Conservation (phyloP, 2,797 vertebrate genomes). For the Graptemys geographica region DNA sequence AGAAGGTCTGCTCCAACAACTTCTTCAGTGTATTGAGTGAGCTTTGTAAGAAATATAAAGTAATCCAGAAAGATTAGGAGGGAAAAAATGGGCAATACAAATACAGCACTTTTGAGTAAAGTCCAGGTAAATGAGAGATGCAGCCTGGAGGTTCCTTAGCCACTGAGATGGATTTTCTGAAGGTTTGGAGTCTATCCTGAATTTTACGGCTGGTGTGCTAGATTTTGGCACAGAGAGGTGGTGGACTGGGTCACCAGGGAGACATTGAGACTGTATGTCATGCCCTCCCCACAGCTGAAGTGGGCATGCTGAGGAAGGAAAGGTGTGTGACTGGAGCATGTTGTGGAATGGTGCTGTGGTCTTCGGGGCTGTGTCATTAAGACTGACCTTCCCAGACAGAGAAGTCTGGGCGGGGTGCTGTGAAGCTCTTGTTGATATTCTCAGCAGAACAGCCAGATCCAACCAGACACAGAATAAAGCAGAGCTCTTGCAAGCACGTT, state of each 20-base stretch:
- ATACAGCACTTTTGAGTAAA: neutral
- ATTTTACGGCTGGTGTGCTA: neutral
- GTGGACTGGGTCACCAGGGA: neutral
- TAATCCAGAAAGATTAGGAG: neutral
- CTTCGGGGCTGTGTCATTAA: neutral
- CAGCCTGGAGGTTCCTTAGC: neutral
- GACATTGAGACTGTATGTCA: accelerated
- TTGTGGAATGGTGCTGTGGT: neutral
- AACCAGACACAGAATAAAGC: neutral
- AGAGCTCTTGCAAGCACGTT: neutral
- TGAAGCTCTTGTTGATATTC: neutral
- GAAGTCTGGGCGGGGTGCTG: neutral
- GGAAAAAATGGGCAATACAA: neutral
- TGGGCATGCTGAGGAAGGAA: neutral
- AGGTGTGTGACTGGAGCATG: neutral
- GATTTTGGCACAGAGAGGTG: neutral
- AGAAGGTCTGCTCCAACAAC: neutral
- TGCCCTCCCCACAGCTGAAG: neutral
- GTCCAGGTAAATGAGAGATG: neutral
- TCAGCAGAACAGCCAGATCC: neutral
- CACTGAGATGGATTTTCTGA: neutral
- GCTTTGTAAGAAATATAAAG: neutral
- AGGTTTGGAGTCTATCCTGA: neutral
- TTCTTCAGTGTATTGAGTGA: accelerated
- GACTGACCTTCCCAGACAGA: neutral